A percentile compares a stretch with the other conserved stretches of the same genome.
Conservation (phyloP, 2,888 invertebrate species). For the Cheilosia vulpina region DNA sequence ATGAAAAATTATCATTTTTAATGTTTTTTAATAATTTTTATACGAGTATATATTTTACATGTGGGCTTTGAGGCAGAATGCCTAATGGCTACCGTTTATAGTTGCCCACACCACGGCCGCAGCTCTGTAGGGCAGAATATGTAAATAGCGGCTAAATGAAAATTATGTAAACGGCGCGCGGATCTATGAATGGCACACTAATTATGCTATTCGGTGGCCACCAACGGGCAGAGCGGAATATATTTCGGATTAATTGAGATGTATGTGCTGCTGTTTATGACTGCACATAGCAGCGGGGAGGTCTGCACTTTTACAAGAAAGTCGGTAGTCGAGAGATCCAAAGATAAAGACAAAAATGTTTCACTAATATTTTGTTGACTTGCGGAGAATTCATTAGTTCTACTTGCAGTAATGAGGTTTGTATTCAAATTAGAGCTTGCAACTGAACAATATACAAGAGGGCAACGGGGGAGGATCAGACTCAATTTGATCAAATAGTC, state of each 20-base stretch:
- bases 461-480: too few relatives aligned
- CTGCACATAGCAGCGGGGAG: conserved; percentile 6
- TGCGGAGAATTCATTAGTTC: conserved; percentile 1
- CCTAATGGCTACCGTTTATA: conserved; percentile 70
- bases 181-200: conserved; percentile 67
- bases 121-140: conserved; percentile 51
- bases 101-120: conserved; percentile 7
- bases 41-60: conserved; percentile 30
- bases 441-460: too few relatives aligned
- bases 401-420: conserved; percentile 5
- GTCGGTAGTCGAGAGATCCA: conserved; percentile 18
- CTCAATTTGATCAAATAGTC: too few relatives aligned
- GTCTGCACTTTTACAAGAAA: conserved; percentile 15
- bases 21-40: conserved; percentile 34
- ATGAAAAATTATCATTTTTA: conserved; percentile 65
- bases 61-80: conserved; percentile 55
- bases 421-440: conserved; percentile 1
- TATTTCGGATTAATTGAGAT: conserved; percentile 72
- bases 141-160: conserved; percentile 64
- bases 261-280: conserved; percentile 56
- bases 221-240: conserved; percentile 51
- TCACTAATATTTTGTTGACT: conserved; percentile 16
- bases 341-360: conserved; percentile 18
- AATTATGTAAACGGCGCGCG: conserved; percentile 65
- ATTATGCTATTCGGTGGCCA: conserved; percentile 71